Conservation (phyloP, 2,888 invertebrate genomes). For the Eretmocerus hayati region DNA sequence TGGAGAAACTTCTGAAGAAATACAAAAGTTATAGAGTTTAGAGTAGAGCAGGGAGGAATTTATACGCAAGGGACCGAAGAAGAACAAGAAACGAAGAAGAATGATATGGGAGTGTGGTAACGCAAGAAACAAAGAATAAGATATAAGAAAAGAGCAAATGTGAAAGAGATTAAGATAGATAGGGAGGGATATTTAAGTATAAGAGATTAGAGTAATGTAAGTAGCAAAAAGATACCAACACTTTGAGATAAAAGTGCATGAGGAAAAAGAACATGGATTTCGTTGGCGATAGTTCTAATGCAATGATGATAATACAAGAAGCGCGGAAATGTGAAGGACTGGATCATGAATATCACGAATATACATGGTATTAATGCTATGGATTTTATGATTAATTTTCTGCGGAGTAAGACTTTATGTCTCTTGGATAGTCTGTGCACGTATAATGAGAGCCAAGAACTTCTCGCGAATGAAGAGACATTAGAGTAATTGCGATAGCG, state of each 20-base stretch:
- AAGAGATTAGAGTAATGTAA: conserved; percentile 4
- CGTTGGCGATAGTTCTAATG: too few relatives aligned
- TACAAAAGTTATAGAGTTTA: conserved; percentile 2
- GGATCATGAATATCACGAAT: too few relatives aligned
- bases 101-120: not conserved
- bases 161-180: conserved; percentile 13
- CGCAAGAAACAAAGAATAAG: conserved; percentile 2
- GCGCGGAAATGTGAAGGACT: too few relatives aligned
- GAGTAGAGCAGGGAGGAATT: not conserved
- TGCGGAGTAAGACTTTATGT: not conserved
- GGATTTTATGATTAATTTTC: not conserved
- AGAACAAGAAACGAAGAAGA: not conserved
- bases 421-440: not conserved
- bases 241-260: too few relatives aligned
- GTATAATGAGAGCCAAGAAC: conserved; percentile 3
- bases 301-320: too few relatives aligned
- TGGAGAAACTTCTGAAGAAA: too few relatives aligned
- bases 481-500: conserved; percentile 7
- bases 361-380: too few relatives aligned
- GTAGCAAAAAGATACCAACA: too few relatives aligned
- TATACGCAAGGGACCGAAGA: not conserved
- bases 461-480: conserved; percentile 1
- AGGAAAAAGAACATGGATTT: too few relatives aligned
- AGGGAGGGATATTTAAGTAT: conserved; percentile 6
- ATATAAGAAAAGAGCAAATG: conserved; percentile 10